Conservation (phyloP, 1,140 invertebrate genomes). For the Calliphora vicina region DNA sequence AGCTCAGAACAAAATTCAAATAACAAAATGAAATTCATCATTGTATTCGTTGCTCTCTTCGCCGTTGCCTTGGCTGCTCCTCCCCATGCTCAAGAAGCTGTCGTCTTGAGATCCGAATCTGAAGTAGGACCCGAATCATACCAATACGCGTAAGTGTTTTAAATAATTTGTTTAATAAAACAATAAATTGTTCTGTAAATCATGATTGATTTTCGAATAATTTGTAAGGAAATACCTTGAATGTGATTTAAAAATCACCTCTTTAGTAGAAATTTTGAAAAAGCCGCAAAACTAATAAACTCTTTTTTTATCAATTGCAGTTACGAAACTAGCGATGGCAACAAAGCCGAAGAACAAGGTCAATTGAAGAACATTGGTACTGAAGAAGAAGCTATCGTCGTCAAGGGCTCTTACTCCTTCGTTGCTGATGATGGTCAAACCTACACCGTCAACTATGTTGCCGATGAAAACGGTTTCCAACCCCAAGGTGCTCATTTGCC, state of each 20-base stretch:
- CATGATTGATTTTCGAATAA: too few relatives aligned
- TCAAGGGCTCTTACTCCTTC: constrained; percentile 73
- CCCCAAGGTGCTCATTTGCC: constrained; percentile 69
- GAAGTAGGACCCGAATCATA: constrained; percentile 59
- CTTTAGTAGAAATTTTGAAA: too few relatives aligned
- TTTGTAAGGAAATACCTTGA: too few relatives aligned
- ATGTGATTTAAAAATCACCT: too few relatives aligned
- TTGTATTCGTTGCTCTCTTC: constrained; percentile 43
- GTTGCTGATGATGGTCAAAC: constrained; percentile 69
- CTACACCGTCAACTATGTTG: constrained; percentile 69
- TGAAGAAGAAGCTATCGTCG: constrained; percentile 61
- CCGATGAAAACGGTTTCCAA: constrained; percentile 78
- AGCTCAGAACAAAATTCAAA: neutral
- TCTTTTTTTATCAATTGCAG: neutral
- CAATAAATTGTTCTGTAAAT: too few relatives aligned
- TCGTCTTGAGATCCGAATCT: constrained; percentile 49
- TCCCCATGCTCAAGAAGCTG: constrained; percentile 46
- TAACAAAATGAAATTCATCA: constrained; percentile 54
- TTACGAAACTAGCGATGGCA: constrained; percentile 72
- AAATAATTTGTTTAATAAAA: neutral
- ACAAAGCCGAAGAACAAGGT: constrained; percentile 68
- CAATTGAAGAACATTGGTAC: constrained; percentile 66
- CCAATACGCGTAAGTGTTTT: constrained; percentile 55
- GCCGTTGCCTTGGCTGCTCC: constrained; percentile 38
- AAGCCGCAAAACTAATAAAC: too few relatives aligned